Percentiles rank a stretch among this genome's conserved stretches.
Evolutionary conservation across 2,888 invertebrate species (phyloP).

Genomic region (Ichneumoninae sp.): DNA sequence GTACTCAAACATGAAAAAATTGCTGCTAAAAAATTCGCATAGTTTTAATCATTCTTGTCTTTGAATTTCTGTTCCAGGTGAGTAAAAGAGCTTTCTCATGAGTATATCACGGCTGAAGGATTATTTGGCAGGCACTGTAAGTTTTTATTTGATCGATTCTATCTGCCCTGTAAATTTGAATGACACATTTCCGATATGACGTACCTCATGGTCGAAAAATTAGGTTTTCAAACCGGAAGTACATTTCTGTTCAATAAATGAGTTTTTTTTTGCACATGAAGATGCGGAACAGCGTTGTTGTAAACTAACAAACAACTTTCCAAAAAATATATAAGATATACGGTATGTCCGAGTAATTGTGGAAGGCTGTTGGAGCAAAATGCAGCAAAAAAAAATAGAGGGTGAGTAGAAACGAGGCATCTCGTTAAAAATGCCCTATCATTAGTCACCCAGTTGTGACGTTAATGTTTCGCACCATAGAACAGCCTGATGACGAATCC

Average conservation of each 20-base stretch:
- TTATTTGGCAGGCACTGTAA: conserved; percentile 4
- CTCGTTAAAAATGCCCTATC: conserved; percentile 1
- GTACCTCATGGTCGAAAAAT: no score
- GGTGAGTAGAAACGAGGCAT: not conserved
- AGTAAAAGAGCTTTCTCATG: not conserved
- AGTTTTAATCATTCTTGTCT: conserved; percentile 1
- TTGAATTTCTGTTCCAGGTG: conserved; percentile 36
- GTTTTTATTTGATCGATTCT: not conserved
- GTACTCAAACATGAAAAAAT: not conserved
- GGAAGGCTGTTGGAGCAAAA: not conserved
- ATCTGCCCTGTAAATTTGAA: not conserved
- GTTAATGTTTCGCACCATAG: conserved; percentile 13
- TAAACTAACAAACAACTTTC: not conserved
- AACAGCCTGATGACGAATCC: conserved; percentile 6
- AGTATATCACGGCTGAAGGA: not conserved
- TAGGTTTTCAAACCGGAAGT: no score
- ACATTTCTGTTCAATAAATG: no score
- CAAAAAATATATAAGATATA: not conserved
- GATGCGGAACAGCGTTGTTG: no score
- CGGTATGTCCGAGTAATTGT: not conserved
- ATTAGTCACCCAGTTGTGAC: conserved; percentile 12
- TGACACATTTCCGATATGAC: not conserved
- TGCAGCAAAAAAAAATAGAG: not conserved
- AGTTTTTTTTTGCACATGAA: no score
- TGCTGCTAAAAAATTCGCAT: not conserved